A percentile compares a stretch with the other conserved stretches of the same genome.
phyloP scores from a whole-genome alignment of 2,797 vertebrate genomes.

The Enteromius radiatus region DNA sequence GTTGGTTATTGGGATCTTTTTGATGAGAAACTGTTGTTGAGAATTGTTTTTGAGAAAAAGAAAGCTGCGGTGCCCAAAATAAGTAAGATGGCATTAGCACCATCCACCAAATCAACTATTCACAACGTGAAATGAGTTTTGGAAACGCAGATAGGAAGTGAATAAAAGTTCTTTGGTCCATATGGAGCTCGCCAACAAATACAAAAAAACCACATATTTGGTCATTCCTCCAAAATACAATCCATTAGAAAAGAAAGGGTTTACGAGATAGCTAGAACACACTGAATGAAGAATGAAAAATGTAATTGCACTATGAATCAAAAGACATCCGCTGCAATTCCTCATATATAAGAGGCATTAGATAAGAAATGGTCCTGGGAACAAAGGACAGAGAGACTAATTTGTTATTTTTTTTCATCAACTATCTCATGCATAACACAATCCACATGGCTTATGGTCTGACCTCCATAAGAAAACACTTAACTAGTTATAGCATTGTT shows the following conservation, averaged over 20 bases:
- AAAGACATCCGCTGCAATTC: conserved; percentile 12
- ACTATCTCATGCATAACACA: conserved; percentile 29
- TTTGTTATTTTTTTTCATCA: conserved; percentile 46
- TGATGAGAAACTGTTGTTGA: background rate
- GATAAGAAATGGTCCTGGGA: conserved; percentile 31
- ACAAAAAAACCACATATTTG: background rate
- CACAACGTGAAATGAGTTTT: conserved; percentile 18
- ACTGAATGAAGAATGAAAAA: conserved; percentile 11
- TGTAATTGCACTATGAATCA: conserved; percentile 35
- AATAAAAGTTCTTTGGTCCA: background rate
- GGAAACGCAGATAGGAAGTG: conserved; percentile 1
- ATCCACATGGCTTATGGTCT: conserved; percentile 25
- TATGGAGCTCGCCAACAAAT: background rate
- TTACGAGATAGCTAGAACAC: conserved; percentile 9
- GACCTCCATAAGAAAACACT: conserved; percentile 30
- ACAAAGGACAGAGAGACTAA: conserved; percentile 42
- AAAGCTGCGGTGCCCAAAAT: background rate
- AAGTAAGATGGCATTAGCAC: background rate
- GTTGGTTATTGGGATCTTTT: conserved; percentile 10
- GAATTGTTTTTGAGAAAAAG: conserved; percentile 5
- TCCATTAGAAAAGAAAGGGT: conserved; percentile 24
- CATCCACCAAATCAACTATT: background rate
- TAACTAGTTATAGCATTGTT: conserved; percentile 2
- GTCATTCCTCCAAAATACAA: conserved; percentile 28
- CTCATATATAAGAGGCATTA: conserved; percentile 13